These are phyloP conservation scores for Hypselothyrea guttata DNA, from an alignment of 2,888 invertebrate species.

Conservation along the genomic window DNA sequence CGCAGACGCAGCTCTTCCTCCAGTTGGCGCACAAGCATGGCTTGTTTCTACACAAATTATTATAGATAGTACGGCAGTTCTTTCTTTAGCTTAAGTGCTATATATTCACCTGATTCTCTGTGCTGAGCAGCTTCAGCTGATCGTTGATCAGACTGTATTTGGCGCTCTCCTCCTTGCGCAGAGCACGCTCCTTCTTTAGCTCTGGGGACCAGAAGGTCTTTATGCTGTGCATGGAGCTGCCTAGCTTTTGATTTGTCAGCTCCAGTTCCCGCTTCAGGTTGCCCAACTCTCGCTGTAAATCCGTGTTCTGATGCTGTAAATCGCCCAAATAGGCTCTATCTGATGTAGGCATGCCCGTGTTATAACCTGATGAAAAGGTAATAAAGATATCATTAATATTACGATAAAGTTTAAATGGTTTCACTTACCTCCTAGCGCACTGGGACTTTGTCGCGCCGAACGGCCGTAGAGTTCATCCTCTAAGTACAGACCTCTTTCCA, in stretches of 20 bases:
- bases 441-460: constrained; percentile 88
- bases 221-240: constrained; percentile 99
- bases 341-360: constrained; percentile 82
- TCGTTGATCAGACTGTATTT: constrained; percentile 98
- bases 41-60: constrained; percentile 89
- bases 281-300: constrained; percentile 95
- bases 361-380: constrained; percentile 58
- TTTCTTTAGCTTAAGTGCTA: background rate
- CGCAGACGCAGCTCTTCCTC: constrained; percentile 95
- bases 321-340: constrained; percentile 90
- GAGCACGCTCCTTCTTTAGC: constrained; percentile 97
- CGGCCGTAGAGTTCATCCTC: constrained; percentile 88
- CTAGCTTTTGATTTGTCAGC: constrained; percentile 97
- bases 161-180: constrained; percentile 98
- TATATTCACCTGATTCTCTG: constrained; percentile 95
- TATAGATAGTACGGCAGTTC: background rate
- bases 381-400: constrained; percentile 41
- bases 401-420: background rate
- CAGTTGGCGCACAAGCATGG: constrained; percentile 94
- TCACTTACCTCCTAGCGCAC: constrained; percentile 83
- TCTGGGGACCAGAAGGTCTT: constrained; percentile 99
- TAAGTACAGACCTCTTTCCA: constrained; percentile 87
- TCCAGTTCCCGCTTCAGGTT: constrained; percentile 96
- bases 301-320: constrained; percentile 96
- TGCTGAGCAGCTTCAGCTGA: constrained; percentile 96